Evolutionary conservation across 30 jellyfish, hydroid and myxozoan genomes (phyloP).

Genomic region (Haliclystus octoradiatus): DNA sequence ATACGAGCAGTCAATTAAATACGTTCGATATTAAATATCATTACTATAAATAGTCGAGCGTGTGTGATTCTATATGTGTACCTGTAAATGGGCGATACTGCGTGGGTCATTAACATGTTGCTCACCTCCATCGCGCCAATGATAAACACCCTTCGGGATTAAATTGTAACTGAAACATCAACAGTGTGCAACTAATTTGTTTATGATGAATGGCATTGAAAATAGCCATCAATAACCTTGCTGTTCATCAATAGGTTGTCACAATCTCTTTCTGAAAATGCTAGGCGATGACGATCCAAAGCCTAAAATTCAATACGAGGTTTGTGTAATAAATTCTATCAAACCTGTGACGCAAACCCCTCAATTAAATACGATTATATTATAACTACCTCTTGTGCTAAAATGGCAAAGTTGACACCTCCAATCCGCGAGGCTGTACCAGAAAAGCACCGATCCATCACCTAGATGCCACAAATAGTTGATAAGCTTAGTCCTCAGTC

Average conservation of each 20-base stretch:
- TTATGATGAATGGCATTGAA: no score
- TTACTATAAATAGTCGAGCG: no score
- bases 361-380: not conserved
- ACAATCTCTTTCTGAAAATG: slow-evolving; percentile 71
- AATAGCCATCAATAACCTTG: no score
- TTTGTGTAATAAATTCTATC: no score
- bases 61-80: no score
- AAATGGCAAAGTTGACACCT: slow-evolving; percentile 43
- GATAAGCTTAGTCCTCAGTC: no score
- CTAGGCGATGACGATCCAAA: slow-evolving; percentile 71
- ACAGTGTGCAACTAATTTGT: no score
- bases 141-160: slow-evolving; percentile 48
- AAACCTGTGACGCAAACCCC: no score
- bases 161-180: not conserved
- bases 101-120: slow-evolving; percentile 74
- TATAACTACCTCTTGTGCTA: slow-evolving; percentile 60
- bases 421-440: slow-evolving; percentile 73
- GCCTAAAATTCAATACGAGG: slow-evolving; percentile 16
- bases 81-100: slow-evolving; percentile 70
- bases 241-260: slow-evolving; percentile 66
- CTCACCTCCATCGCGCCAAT: slow-evolving; percentile 88
- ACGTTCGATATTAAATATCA: no score
- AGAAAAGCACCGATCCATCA: slow-evolving; percentile 60
- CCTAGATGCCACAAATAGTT: slow-evolving; percentile 10
- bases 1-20: not conserved